These are phyloP conservation scores for Glareola pratincola DNA, from an alignment of 2,113 vertebrate species.

Conservation along the genomic window DNA sequence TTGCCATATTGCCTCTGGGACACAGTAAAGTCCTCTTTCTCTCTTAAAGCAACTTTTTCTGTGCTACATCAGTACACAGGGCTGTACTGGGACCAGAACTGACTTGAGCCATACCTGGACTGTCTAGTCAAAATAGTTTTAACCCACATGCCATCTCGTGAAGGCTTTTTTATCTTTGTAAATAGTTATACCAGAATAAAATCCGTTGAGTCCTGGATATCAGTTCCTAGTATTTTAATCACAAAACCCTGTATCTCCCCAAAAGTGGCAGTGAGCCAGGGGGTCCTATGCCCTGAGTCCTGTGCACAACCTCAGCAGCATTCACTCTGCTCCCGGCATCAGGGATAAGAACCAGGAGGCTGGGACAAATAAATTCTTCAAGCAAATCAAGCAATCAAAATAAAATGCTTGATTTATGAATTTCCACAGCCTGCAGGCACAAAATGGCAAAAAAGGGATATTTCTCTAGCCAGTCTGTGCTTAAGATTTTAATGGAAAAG, in stretches of 20 bases:
- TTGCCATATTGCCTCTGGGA: background rate
- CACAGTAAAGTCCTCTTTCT: background rate
- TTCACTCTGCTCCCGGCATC: background rate
- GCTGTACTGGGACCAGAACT: background rate
- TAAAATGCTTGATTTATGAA: background rate
- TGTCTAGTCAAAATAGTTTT: background rate
- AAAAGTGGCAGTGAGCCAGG: background rate
- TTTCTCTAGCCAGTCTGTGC: background rate
- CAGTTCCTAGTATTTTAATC: background rate
- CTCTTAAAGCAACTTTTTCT: background rate
- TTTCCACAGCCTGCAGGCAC: background rate
- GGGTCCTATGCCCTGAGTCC: background rate
- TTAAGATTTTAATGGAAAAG: background rate
- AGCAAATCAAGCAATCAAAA: background rate
- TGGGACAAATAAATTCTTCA: background rate
- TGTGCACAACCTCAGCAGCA: background rate
- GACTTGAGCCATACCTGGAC: background rate
- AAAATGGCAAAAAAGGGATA: background rate
- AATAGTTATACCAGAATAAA: background rate
- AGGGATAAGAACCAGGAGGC: background rate
- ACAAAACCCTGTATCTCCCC: rapidly evolving
- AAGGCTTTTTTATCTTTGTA: background rate
- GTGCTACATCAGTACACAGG: background rate
- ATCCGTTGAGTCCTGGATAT: background rate
- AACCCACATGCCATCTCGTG: background rate